Evolutionary conservation across 2,888 invertebrate species (phyloP), one percentile per base, ranked within the genome.

Genomic region (Synergus laeviventris): DNA sequence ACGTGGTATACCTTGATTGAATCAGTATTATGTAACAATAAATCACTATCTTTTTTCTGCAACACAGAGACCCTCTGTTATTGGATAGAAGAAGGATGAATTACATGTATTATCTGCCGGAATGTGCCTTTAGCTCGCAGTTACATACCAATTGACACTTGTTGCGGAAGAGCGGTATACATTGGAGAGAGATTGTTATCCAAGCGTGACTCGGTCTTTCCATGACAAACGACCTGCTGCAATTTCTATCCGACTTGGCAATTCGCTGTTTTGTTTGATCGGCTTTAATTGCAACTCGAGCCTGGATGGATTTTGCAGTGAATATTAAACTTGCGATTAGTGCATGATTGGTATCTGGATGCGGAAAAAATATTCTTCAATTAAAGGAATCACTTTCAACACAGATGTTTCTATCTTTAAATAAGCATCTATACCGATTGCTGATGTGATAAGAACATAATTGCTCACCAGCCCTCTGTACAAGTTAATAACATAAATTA

Each of bases 91-190:
- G 45, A 24, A 16, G 31, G 66, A 70, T 70, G 31, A 70, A 70
- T 70, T 70, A 49, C 66, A 49, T 70, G 66, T 70, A 70, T 70
- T 49, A 70, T 70, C 45, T 31, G 16, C 24, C 16, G 24, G 45
- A 70, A 70, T 70, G 31, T 70, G 66, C 66, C 66, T 70, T 45
- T 70, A 45, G 42, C 45, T 24, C 45, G 45, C 45, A 70, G 66
- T 70, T 70, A 70, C 66, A 42, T 45, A 70, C 42, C 66, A 45
- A 70, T 70, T 70, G 66, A 70, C 66, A 70, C 66, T 70, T 70
- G 66, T 70, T 45, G 66, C 66, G 24, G 59, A 24, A 59, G 59
- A 59, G 31, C 24, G 45, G 21, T 49, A 45, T 16, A 70, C 45
- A 66, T 14, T 16, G 42, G 21, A 66, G 39, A 70, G 24, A 70